phyloP scores from a whole-genome alignment of 2,797 vertebrate species.

The Chelon auratus region DNA sequence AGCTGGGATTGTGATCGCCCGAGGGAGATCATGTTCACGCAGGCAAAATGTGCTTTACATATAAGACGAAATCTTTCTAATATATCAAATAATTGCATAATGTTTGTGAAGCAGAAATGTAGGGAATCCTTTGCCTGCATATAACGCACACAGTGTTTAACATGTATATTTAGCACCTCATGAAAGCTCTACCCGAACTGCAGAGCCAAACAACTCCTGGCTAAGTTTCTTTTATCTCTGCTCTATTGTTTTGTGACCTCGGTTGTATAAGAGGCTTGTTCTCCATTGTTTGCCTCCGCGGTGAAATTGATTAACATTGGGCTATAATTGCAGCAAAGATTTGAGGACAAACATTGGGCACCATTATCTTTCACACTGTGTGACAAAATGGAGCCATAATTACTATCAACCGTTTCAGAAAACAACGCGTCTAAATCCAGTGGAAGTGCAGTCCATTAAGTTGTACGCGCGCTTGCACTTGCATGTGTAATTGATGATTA shows the following conservation, averaged over 20 bases:
- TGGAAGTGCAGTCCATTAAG: slow-evolving; percentile 75
- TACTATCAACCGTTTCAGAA: slow-evolving; percentile 61
- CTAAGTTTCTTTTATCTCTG: slow-evolving; percentile 51
- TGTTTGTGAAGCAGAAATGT: neutral
- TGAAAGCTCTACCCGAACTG: slow-evolving; percentile 10
- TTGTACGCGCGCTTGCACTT: slow-evolving; percentile 66
- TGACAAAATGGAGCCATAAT: slow-evolving; percentile 74
- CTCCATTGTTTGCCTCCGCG: slow-evolving; percentile 76
- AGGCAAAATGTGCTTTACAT: neutral
- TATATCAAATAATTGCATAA: neutral
- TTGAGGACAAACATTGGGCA: slow-evolving; percentile 65
- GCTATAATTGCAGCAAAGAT: slow-evolving; percentile 71
- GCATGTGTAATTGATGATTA: slow-evolving; percentile 80
- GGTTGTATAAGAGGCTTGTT: slow-evolving; percentile 58
- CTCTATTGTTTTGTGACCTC: slow-evolving; percentile 65
- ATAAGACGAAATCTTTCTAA: neutral
- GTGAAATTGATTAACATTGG: slow-evolving; percentile 82
- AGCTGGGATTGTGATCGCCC: slow-evolving; percentile 29
- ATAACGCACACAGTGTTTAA: neutral
- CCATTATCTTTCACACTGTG: slow-evolving; percentile 66
- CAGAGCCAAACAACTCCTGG: slow-evolving; percentile 36
- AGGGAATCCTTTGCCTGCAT: slow-evolving; percentile 7
- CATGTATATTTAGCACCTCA: slow-evolving; percentile 27
- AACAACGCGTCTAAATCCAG: slow-evolving; percentile 62
- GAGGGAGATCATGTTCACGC: slow-evolving; percentile 32